Evolutionary conservation across 2,888 invertebrate species (phyloP), one percentile per base, ranked within the genome.

Genomic region (Platycnemis pennipes): DNA sequence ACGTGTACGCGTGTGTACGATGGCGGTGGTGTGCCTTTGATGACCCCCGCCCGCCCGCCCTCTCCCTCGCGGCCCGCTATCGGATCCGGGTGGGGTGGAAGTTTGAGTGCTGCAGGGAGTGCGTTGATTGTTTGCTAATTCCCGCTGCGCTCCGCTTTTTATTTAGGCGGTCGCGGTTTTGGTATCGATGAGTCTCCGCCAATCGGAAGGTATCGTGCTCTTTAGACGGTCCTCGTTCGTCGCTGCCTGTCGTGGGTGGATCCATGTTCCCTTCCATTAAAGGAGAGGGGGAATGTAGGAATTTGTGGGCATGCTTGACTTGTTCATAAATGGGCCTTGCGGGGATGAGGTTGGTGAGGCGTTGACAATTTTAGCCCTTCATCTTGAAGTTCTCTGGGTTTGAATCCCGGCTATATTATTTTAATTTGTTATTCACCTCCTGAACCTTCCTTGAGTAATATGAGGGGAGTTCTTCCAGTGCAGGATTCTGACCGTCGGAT

Each of bases 101-200:
- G 63, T 49, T 49, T 49, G 88, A 49, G 49, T 49, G 88, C 19
- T 49, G n/a, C 37, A 89, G 42, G 56, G 56, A 19, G 26, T 91
- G 89, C 89, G 89, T 91, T 91, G 91, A 91, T 91, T 91, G 91
- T 91, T 63, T 91, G 63, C 63, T 91, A 91, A 91, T 91, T 91
- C 49, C 49, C 22, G 45, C 49, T 88, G 37, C 49, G n/a, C 63
- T 56, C 56, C 8, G 63, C 44, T 91, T 49, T 45, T 69, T 37
- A 22, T 91, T 69, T 44, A 31, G 56, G 42, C 11, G 37, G 42
- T 5, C 19, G 5, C 89, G 37, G 56, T 46, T 7, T 63, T 26
- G 63, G 26, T 22, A 22, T 26, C 22, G 63, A 63, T 63, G 63
- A 63, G 63, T 19, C 26, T 2, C 26, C 3, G 5, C 7, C 63